Evolutionary conservation across 2,888 invertebrate genomes (phyloP).

Genomic region (Plagiodera versicolora): DNA sequence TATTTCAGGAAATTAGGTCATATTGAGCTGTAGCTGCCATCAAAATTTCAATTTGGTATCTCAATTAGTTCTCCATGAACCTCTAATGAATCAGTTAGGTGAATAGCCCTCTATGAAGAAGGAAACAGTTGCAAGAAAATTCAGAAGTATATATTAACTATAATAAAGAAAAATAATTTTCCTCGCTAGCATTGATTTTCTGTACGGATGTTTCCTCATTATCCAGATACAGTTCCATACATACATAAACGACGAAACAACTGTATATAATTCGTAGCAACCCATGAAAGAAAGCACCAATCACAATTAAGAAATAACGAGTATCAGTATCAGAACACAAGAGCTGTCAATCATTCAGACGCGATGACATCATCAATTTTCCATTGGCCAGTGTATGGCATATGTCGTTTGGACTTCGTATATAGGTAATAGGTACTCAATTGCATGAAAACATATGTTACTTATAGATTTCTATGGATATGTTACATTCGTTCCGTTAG

Average conservation of each 20-base stretch:
- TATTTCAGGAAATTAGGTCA: no score
- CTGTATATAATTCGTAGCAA: background rate
- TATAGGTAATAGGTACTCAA: background rate
- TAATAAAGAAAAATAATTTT: background rate
- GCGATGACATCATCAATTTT: background rate
- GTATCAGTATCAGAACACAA: background rate
- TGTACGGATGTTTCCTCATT: background rate
- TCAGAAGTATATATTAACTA: background rate
- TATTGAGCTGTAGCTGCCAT: no score
- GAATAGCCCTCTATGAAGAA: no score
- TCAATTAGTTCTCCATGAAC: no score
- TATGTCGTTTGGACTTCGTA: background rate
- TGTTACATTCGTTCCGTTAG: background rate
- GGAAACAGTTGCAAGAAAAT: no score
- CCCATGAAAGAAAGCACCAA: background rate
- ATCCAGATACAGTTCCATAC: background rate
- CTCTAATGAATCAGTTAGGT: no score
- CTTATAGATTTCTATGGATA: background rate
- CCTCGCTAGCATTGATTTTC: background rate
- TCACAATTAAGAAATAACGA: background rate
- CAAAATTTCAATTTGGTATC: no score
- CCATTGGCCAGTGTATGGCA: background rate
- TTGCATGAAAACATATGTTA: background rate
- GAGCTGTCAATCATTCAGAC: background rate
- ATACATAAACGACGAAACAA: background rate